A percentile compares a stretch with the other conserved stretches of the same genome.
phyloP scores from a whole-genome alignment of 64 coral and sea anemone species.

The Porites lutea region DNA sequence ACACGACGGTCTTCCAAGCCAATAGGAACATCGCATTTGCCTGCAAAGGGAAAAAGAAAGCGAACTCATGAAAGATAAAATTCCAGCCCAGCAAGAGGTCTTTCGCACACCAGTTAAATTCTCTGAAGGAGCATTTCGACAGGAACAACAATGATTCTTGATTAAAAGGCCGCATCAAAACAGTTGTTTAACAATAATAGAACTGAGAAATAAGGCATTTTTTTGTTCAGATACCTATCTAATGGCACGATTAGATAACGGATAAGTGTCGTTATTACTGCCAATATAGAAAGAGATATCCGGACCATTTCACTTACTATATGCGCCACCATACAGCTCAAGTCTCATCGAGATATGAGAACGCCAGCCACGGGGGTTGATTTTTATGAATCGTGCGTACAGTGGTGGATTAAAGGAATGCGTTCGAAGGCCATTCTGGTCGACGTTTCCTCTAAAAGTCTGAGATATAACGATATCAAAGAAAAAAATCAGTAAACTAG shows the following conservation, averaged over 20 bases:
- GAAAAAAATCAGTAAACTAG: too few relatives aligned
- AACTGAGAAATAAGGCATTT: too few relatives aligned
- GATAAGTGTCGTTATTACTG: too few relatives aligned
- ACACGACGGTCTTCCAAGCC: conserved; percentile 81
- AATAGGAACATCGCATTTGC: conserved; percentile 66
- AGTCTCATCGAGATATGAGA: conserved; percentile 86
- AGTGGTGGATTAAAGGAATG: conserved; percentile 71
- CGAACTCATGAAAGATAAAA: not conserved
- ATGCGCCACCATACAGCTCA: conserved; percentile 65
- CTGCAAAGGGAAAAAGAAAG: conserved; percentile 6
- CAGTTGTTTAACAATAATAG: too few relatives aligned
- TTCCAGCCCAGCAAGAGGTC: too few relatives aligned
- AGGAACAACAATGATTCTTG: too few relatives aligned
- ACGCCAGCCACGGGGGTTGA: conserved; percentile 76
- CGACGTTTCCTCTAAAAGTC: conserved; percentile 77
- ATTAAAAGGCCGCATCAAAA: too few relatives aligned
- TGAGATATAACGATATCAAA: conserved; percentile 4
- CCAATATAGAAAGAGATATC: not conserved
- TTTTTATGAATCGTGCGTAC: conserved; percentile 23
- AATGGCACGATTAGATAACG: too few relatives aligned
- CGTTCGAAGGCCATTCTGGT: conserved; percentile 60
- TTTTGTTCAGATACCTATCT: too few relatives aligned
- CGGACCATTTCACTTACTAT: conserved; percentile 42
- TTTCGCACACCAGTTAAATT: too few relatives aligned
- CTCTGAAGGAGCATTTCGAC: too few relatives aligned